phyloP scores from a whole-genome alignment of 2,113 vertebrate species.

The Myxocyprinus asiaticus region DNA sequence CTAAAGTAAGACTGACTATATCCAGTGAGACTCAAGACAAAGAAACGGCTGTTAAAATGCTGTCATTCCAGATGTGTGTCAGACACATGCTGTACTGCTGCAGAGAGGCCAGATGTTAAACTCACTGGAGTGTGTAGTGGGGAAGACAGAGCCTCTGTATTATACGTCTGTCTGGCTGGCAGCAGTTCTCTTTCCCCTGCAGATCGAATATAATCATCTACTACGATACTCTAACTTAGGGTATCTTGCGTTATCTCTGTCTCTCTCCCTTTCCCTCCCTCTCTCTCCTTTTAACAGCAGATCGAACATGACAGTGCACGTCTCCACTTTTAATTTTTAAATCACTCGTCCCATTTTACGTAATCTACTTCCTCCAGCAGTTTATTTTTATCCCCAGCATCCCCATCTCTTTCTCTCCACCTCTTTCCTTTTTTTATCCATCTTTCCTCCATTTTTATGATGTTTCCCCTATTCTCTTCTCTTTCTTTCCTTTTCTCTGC shows the following conservation, averaged over 20 bases:
- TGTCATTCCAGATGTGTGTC: not conserved
- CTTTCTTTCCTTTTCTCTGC: constrained; percentile 5
- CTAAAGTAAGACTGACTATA: not conserved
- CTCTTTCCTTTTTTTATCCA: not conserved
- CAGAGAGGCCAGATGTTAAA: constrained; percentile 30
- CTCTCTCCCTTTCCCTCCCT: not conserved
- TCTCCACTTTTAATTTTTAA: constrained; percentile 74
- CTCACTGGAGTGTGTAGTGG: not conserved
- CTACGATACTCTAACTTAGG: not conserved
- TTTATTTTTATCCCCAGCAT: constrained; percentile 70
- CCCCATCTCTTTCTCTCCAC: constrained; percentile 18
- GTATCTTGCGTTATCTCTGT: not conserved
- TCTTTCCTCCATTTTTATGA: constrained; percentile 22
- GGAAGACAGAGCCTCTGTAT: not conserved
- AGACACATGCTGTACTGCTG: not conserved
- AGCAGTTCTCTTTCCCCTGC: not conserved
- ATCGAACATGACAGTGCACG: constrained; percentile 62
- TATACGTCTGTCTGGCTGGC: not conserved
- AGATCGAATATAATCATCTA: not conserved
- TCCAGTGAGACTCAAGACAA: not conserved
- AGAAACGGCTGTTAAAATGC: constrained; percentile 14
- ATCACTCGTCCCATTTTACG: constrained; percentile 68
- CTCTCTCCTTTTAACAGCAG: constrained; percentile 42
- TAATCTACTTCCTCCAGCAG: constrained; percentile 62
- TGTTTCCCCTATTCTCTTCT: no score